Conservation (phyloP, 2,797 vertebrate genomes). For the Mormyrops boulengeri region DNA sequence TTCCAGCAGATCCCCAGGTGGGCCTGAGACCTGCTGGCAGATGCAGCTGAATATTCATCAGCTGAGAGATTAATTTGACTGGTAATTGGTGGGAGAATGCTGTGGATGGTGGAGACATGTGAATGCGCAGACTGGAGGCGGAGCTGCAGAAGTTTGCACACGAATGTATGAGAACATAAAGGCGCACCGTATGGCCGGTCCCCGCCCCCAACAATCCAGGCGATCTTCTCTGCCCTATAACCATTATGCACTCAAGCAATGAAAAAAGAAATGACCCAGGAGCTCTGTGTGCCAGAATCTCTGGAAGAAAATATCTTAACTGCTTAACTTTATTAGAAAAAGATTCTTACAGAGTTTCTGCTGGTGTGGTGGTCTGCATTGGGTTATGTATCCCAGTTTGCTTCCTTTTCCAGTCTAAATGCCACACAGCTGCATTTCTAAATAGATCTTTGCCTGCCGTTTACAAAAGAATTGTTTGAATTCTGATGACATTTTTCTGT, state of each 20-base stretch:
- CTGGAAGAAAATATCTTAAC: background rate
- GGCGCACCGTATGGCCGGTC: background rate
- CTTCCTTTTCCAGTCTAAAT: background rate
- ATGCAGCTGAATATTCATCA: slow-evolving; percentile 49
- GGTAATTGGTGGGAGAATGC: slow-evolving; percentile 34
- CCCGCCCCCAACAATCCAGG: background rate
- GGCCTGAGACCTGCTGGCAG: slow-evolving; percentile 30
- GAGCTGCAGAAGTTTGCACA: background rate
- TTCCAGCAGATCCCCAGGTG: slow-evolving; percentile 5
- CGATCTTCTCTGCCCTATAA: background rate
- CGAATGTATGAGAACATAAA: background rate
- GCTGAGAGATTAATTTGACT: slow-evolving; percentile 32
- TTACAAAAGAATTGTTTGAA: background rate
- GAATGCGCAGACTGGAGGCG: slow-evolving; percentile 5
- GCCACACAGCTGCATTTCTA: background rate
- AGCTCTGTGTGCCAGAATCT: background rate
- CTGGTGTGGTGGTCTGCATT: background rate
- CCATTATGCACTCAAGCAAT: background rate
- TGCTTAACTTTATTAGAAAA: background rate
- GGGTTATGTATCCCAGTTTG: background rate
- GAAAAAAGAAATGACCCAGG: background rate
- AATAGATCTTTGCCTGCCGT: background rate
- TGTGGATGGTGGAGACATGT: background rate
- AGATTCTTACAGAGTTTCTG: background rate
- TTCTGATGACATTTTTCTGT: background rate